Evolutionary conservation across 2,888 invertebrate genomes (phyloP).

Genomic region (Drosophila lutescens): DNA sequence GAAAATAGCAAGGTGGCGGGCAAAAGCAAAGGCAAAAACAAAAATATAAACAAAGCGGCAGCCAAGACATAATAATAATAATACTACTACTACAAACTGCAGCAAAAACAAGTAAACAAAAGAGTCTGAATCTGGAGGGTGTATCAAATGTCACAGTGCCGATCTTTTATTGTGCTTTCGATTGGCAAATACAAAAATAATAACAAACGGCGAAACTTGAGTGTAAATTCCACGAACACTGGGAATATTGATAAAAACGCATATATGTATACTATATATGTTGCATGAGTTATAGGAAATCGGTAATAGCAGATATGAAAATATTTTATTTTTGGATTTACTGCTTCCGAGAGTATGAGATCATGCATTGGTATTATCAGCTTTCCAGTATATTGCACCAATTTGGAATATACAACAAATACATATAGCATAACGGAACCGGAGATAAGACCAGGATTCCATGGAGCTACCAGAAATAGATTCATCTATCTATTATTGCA

Average conservation of each 20-base stretch:
- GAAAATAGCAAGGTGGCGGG: constrained; percentile 4
- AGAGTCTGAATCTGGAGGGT: constrained; percentile 12
- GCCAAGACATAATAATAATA: constrained; percentile 37
- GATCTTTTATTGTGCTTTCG: constrained; percentile 2
- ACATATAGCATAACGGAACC: neutral
- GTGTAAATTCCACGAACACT: neutral
- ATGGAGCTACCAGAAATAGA: neutral
- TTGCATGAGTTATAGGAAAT: constrained; percentile 25
- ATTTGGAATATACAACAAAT: neutral
- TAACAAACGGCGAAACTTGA: constrained; percentile 5
- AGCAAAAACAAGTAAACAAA: constrained; percentile 37
- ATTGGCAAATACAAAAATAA: neutral
- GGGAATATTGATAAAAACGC: constrained; percentile 1
- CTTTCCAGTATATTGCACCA: constrained; percentile 1
- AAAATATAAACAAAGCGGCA: constrained; percentile 35
- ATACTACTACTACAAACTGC: constrained; percentile 26
- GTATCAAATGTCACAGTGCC: constrained; percentile 22
- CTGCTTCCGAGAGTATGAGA: constrained; percentile 8
- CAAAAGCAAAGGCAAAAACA: constrained; percentile 26
- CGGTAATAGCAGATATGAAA: constrained; percentile 8
- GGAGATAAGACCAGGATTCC: neutral
- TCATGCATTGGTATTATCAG: constrained; percentile 19
- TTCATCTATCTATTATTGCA: neutral
- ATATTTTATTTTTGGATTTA: constrained; percentile 6
- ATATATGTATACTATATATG: neutral